Percentiles rank a stretch among this genome's conserved stretches.
Evolutionary conservation across 2,113 vertebrate species (phyloP).

Genomic region (Cairina moschata): DNA sequence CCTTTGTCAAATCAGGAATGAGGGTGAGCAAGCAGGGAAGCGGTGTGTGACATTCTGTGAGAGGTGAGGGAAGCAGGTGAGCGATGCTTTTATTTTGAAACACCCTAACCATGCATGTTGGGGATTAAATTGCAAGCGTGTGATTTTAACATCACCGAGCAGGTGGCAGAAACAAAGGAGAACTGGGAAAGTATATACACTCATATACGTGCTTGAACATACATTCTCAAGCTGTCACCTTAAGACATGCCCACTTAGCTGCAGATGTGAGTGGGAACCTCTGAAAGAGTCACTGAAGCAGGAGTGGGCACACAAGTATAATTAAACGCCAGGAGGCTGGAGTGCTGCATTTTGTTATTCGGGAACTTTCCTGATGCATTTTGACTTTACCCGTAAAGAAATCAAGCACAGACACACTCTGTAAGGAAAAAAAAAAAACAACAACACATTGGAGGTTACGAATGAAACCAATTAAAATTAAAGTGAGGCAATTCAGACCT

Average conservation of each 20-base stretch:
- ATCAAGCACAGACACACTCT: background rate
- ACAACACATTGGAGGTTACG: background rate
- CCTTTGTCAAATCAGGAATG: conserved; percentile 5
- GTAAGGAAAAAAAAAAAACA: conserved; percentile 23
- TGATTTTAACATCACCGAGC: background rate
- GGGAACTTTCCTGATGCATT: conserved; percentile 28
- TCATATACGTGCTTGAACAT: background rate
- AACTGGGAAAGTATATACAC: background rate
- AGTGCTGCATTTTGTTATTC: conserved; percentile 51
- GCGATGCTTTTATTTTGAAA: background rate
- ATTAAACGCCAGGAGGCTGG: conserved; percentile 55
- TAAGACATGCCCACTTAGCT: background rate
- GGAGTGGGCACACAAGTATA: conserved; percentile 56
- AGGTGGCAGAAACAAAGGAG: background rate
- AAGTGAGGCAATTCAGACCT: conserved; percentile 28
- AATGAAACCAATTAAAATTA: background rate
- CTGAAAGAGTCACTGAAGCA: conserved; percentile 34
- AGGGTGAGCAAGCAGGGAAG: background rate
- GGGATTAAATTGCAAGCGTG: background rate
- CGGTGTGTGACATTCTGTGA: background rate
- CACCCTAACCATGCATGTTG: background rate
- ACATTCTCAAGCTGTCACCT: background rate
- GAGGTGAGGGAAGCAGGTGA: background rate
- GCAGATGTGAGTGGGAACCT: conserved; percentile 62
- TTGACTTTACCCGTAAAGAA: conserved; percentile 39